Evolutionary conservation across 2,113 vertebrate species (phyloP).

Genomic region (Cyphomyrus discorhynchus): DNA sequence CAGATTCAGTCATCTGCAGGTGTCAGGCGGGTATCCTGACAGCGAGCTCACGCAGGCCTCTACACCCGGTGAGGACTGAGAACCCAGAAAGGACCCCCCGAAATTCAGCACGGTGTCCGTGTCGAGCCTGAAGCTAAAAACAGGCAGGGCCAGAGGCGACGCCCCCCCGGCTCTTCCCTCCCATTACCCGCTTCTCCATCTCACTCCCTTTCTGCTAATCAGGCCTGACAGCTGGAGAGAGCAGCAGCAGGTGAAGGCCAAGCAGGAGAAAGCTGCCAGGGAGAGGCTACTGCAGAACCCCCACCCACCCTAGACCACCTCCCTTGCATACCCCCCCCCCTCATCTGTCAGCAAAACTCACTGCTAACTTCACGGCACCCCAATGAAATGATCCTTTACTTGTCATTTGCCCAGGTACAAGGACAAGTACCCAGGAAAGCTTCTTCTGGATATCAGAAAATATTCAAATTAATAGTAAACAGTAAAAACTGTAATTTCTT

Average conservation of each 20-base stretch:
- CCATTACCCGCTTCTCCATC: neutral
- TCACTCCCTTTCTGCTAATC: conserved; percentile 16
- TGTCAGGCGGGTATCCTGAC: neutral
- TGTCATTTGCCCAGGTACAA: neutral
- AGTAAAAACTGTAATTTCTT: neutral
- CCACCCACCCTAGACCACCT: neutral
- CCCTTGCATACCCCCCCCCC: neutral
- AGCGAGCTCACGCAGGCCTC: neutral
- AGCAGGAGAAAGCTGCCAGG: conserved; percentile 4
- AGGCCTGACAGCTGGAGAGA: neutral
- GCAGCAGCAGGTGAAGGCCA: neutral
- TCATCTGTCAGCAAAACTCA: neutral
- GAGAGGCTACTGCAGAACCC: neutral
- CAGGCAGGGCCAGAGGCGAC: neutral
- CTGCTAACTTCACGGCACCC: neutral
- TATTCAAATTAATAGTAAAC: neutral
- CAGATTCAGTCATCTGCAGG: neutral
- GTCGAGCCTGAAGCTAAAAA: neutral
- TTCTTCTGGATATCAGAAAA: neutral
- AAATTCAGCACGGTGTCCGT: neutral
- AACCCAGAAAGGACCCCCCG: neutral
- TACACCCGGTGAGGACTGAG: neutral
- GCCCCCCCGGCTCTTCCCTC: neutral
- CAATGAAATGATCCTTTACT: neutral
- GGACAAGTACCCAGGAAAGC: neutral